Percentiles rank a stretch among this genome's conserved stretches.
phyloP scores from a whole-genome alignment of 2,113 vertebrate genomes.

The Silurus glanis region DNA sequence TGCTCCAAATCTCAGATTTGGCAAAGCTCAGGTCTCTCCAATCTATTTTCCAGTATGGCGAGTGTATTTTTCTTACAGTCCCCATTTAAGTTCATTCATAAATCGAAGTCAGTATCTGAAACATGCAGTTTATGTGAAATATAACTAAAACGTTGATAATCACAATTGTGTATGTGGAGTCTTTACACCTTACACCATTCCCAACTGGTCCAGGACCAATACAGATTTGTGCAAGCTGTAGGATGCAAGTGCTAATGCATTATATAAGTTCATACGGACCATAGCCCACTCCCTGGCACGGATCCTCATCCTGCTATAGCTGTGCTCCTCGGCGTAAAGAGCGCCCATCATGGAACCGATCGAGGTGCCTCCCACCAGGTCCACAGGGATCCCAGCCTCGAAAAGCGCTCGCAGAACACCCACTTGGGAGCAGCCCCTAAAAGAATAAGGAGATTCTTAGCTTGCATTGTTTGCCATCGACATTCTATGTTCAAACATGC shows the following conservation, averaged over 20 bases:
- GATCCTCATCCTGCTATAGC: conserved; percentile 83
- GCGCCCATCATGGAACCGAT: conserved; percentile 90
- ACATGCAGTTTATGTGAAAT: background rate
- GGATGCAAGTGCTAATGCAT: background rate
- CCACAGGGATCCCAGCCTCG: conserved; percentile 85
- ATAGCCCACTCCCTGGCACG: conserved; percentile 90
- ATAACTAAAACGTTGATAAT: background rate
- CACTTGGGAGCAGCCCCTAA: conserved; percentile 90
- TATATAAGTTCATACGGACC: conserved; percentile 71
- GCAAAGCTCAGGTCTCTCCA: background rate
- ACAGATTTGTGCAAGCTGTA: background rate
- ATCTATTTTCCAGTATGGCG: background rate
- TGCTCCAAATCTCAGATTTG: background rate
- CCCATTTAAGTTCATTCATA: background rate
- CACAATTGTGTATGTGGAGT: background rate
- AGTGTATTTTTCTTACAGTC: background rate
- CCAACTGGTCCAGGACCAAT: background rate
- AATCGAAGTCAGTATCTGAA: background rate
- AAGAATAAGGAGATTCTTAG: background rate
- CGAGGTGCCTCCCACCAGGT: conserved; percentile 90
- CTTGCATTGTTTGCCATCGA: background rate
- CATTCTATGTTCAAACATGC: background rate
- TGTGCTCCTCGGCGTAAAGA: conserved; percentile 87
- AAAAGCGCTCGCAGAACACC: conserved; percentile 83
- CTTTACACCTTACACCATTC: background rate